Conservation (phyloP, 2,113 vertebrate species). For the Anhinga anhinga region DNA sequence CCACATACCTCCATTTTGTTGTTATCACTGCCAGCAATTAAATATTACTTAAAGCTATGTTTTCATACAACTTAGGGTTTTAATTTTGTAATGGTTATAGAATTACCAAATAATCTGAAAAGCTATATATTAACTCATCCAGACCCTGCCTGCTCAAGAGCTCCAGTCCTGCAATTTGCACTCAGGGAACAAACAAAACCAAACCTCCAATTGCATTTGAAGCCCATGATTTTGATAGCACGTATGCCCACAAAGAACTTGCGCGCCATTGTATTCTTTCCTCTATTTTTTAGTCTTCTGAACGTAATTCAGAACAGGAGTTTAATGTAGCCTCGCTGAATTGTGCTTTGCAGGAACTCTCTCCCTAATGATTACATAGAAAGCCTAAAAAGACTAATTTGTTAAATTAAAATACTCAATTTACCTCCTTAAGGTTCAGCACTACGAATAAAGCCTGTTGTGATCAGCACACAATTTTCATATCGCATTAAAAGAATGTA, state of each 20-base stretch:
- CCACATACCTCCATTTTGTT: background rate
- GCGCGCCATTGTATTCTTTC: too few species aligned
- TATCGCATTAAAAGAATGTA: background rate
- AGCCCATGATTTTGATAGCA: background rate
- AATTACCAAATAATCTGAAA: background rate
- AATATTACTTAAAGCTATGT: background rate
- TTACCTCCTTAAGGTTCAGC: background rate
- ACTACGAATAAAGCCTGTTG: background rate
- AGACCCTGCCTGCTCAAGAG: background rate
- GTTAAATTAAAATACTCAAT: background rate
- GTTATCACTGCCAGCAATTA: background rate
- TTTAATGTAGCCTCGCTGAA: background rate
- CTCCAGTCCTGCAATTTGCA: background rate
- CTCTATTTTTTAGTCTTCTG: background rate
- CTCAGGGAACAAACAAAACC: background rate
- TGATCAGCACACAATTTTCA: background rate
- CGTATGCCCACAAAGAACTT: background rate
- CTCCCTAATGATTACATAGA: background rate
- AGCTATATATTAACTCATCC: background rate
- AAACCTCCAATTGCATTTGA: background rate
- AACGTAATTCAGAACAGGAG: background rate
- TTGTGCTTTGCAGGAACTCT: background rate
- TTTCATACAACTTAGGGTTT: background rate
- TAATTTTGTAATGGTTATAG: background rate
- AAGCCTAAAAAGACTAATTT: background rate